Base-by-base conservation (phyloP, 1,140 invertebrate genomes). In the Ips typographus region DNA sequence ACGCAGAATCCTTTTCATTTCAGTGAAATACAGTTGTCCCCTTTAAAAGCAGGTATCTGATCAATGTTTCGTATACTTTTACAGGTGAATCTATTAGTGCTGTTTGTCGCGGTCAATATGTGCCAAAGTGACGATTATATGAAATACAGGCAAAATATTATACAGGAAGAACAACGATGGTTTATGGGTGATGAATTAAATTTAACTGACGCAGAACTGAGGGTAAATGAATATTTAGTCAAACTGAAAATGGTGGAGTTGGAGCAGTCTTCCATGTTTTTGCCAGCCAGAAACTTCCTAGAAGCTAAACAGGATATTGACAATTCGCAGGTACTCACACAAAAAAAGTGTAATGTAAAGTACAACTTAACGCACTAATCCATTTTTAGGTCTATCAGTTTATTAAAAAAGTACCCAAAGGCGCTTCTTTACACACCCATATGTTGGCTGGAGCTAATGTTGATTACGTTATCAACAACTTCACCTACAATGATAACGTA, bases 361-460 rank as follows among this genome's bases (percentile, higher is more conserved):
- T 22, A 22, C 22, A 22, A 22, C 22, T 22, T 22, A 22, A 22
- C 22, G 22, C 22, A 22, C 22, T 22, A 22, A 22, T 22, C 22
- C 37, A 38, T 2, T 42, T 42, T 1, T 63, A 70, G 68, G 68
- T 93, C 0, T 94, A 89, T 67, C 77, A 85, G 59, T 85, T 93
- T 4, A 86, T 94, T n/a, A 80, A 85, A 69, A 80, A 82, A 39
- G 85, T 91, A 82, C 89, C 90, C 0, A 90, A 90, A 83, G 92
- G 91, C 40, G 87, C 85, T 0, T 86, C 86, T 0, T 81, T 94
- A 0, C 92, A 94, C 75, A 78, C 86, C 1, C 92, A 94, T 73
- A 88, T 92, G 65, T 84, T 86, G 4, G 86, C 88, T 0, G 82
- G 90, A 0, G 84, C 86, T 0, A 87, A 87, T 2, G 79, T 84